Conservation (phyloP, 2,888 invertebrate species). For the Polymixis flavicincta region DNA sequence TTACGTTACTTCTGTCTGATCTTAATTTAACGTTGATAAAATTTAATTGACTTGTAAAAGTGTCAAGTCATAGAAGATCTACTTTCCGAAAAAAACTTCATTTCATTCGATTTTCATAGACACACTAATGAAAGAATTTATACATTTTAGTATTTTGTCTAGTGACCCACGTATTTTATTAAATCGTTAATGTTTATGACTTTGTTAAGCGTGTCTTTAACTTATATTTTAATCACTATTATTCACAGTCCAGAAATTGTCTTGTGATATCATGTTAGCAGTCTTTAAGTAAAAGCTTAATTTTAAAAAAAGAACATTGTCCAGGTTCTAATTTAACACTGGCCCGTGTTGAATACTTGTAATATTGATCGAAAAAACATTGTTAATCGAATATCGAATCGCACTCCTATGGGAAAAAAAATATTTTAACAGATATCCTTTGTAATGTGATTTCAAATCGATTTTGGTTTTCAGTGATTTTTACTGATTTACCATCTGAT, state of each 20-base stretch:
- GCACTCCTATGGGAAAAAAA: neutral
- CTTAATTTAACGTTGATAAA: neutral
- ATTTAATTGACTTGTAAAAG: no score
- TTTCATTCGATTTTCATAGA: neutral
- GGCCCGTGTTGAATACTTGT: neutral
- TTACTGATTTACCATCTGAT: neutral
- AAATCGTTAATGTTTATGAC: constrained; percentile 56
- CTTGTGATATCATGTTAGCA: constrained; percentile 51
- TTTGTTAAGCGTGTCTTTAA: constrained; percentile 61
- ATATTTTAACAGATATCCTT: neutral
- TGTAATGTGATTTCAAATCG: neutral
- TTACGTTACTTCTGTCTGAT: neutral
- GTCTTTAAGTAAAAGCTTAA: neutral
- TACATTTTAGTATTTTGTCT: constrained; percentile 17
- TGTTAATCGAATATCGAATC: neutral
- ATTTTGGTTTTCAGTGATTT: neutral
- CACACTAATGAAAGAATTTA: neutral
- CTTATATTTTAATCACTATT: constrained; percentile 55
- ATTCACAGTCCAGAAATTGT: constrained; percentile 61
- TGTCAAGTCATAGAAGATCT: neutral
- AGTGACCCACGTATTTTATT: constrained; percentile 36
- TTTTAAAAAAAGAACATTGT: neutral
- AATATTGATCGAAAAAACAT: neutral
- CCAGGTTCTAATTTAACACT: neutral
- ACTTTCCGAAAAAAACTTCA: neutral